Base-by-base conservation (phyloP, 2,888 invertebrate genomes). In the Busseola fusca region DNA sequence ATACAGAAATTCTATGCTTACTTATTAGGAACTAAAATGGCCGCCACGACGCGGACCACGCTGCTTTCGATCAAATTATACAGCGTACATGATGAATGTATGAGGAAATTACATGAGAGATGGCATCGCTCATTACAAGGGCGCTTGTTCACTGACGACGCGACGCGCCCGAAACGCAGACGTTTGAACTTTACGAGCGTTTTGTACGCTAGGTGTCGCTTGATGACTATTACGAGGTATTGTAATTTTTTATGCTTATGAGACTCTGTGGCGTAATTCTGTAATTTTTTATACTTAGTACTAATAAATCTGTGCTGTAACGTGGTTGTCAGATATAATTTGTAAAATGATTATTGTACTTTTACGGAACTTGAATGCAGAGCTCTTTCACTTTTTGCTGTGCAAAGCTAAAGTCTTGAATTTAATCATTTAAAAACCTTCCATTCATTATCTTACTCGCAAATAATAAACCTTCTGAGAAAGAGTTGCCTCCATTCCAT, bases 21-120 rank as follows among this genome's bases (percentile, higher is more conserved):
- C 87, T 89, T 88, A 88, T 88, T 88, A 87, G 76, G 40, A 84
- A 76, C 78, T 76, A 78, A 89, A 90, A 91, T 88, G 87, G 92
- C 91, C 90, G 91, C 89, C 50, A 42, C 87, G 89, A 87, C 86
- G n/a, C 16, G 45, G 68, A 81, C 89, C 87, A 84, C 88, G 91
- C 93, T 91, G 93, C 92, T 92, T 91, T 92, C 92, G 91, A 94
- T 94, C 94, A 94, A 93, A 94, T 94, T 94, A 94, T 92, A 91
- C 92, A 88, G 87, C 89, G 88, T 84, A 85, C 78, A 86, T 87
- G 88, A 90, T 87, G 88, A 88, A 90, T 89, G 88, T 88, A 87
- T 75, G 80, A 73, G 86, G 85, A 86, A 86, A 86, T 86, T 80
- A 82, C 75, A 82, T 62, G 71, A 67, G 82, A 79, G 59, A 64